phyloP scores from a whole-genome alignment of 2,113 vertebrate species.

The Phalacrocorax brasilianus region DNA sequence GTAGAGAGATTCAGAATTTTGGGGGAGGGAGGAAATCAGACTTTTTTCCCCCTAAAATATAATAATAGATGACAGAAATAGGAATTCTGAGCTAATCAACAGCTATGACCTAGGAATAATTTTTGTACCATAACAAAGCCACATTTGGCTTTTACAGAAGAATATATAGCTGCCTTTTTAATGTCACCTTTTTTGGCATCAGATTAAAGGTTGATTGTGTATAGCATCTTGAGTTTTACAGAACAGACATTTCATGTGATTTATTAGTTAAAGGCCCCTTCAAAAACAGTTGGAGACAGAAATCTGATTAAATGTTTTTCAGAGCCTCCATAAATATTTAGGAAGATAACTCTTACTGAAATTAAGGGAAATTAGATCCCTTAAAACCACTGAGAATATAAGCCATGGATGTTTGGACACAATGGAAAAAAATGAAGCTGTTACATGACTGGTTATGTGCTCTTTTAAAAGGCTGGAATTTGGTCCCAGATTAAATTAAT shows the following conservation, averaged over 20 bases:
- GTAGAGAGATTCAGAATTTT: neutral
- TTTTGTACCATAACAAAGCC: neutral
- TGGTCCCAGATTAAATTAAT: neutral
- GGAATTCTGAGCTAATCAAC: neutral
- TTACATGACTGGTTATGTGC: neutral
- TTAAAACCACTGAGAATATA: neutral
- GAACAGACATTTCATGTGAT: neutral
- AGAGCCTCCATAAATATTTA: neutral
- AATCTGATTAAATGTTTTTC: neutral
- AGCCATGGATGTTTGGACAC: neutral
- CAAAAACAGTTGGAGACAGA: slow-evolving; percentile 1
- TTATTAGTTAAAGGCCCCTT: neutral
- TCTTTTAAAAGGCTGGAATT: neutral
- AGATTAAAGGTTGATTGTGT: neutral
- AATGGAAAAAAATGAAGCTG: neutral
- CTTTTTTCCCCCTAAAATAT: neutral
- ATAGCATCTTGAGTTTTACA: neutral
- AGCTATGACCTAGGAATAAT: neutral
- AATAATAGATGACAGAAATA: neutral
- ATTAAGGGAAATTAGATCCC: neutral
- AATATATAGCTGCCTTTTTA: neutral
- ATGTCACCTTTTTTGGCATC: neutral
- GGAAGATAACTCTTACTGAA: neutral
- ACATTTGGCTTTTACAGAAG: neutral
- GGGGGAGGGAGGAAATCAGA: no score